Base-by-base conservation (phyloP, 1,140 invertebrate genomes). In the Belonocnema kinseyi region DNA sequence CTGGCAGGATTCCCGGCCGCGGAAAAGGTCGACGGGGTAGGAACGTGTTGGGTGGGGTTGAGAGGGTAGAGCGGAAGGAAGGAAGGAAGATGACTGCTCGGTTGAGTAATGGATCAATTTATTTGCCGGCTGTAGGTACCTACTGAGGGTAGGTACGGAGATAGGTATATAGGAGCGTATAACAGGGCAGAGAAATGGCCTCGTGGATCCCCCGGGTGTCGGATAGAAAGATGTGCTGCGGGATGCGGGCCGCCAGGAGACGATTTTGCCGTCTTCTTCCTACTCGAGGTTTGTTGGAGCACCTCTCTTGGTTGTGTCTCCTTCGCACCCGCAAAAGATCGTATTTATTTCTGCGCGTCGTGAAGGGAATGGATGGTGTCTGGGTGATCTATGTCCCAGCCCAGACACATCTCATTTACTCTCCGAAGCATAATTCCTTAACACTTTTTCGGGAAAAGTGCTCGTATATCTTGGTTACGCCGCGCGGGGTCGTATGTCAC, bases 71-170 rank as follows among this genome's bases (percentile, higher is more conserved):
- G 78, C 78, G 79, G 71, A 79, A 81, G 81, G 77, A 84, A 81
- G 85, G 86, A 86, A 85, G 82, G 86, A 88, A 89, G 86, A 90
- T 88, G 88, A 89, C 88, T 89, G 85, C 83, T 87, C 83, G 84
- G 78, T 88, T 90, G 89, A 90, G 88, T 89, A 90, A 90, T 90
- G 89, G 89, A 89, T 90, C 89, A 90, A 90, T 90, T 90, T 90
- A 90, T 90, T 90, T 89, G 85, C 85, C 77, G 83, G 81, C 77
- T 83, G 77, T 86, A 82, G 81, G 80, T 86, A 53, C 73, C 52
- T 51, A 66, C 21, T 14, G 83, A 80, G 78, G 77, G 84, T 82
- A 81, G 77, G 84, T 85, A 85, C 78, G 77, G 83, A 56, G 50
- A 51, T 54, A 76, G 33, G 73, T 61, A 58, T 54, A 78, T 50